phyloP scores from a whole-genome alignment of 1,140 invertebrate genomes.

The Sitobion miscanthi region DNA sequence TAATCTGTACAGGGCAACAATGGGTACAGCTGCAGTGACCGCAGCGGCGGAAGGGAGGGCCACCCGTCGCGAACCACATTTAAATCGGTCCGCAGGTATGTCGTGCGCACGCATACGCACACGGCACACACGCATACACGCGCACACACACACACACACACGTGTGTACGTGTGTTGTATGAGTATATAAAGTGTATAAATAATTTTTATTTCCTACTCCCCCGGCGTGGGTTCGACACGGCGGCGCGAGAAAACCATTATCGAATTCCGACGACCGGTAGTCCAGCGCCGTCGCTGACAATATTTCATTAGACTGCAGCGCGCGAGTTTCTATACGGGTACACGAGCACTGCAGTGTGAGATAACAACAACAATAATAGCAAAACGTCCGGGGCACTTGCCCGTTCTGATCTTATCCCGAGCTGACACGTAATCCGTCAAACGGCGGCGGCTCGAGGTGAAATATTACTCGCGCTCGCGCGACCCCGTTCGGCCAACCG shows the following conservation, averaged over 20 bases:
- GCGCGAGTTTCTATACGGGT: neutral
- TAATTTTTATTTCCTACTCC: slow-evolving; percentile 25
- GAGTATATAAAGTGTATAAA: slow-evolving; percentile 28
- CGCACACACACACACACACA: neutral
- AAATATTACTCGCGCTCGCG: neutral
- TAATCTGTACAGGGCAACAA: slow-evolving; percentile 42
- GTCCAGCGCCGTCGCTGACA: slow-evolving; percentile 42
- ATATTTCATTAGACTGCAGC: slow-evolving; percentile 43
- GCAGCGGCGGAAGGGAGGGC: neutral
- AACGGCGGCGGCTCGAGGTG: slow-evolving; percentile 33
- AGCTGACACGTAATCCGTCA: slow-evolving; percentile 46
- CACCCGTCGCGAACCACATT: slow-evolving; percentile 46
- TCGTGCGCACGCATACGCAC: neutral
- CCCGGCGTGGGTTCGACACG: slow-evolving; percentile 28
- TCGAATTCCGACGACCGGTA: slow-evolving; percentile 53
- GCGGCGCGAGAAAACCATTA: slow-evolving; percentile 52
- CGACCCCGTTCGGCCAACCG: neutral
- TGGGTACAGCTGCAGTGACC: neutral
- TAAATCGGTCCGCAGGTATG: slow-evolving; percentile 39
- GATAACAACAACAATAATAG: slow-evolving; percentile 47
- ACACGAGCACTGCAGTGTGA: neutral
- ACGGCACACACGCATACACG: neutral
- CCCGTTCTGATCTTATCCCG: slow-evolving; percentile 43
- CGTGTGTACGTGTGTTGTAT: neutral
- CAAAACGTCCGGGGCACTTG: slow-evolving; percentile 12